These are phyloP conservation scores for Sminthurinus aureus DNA, from an alignment of 2,888 invertebrate species.

Conservation along the genomic window DNA sequence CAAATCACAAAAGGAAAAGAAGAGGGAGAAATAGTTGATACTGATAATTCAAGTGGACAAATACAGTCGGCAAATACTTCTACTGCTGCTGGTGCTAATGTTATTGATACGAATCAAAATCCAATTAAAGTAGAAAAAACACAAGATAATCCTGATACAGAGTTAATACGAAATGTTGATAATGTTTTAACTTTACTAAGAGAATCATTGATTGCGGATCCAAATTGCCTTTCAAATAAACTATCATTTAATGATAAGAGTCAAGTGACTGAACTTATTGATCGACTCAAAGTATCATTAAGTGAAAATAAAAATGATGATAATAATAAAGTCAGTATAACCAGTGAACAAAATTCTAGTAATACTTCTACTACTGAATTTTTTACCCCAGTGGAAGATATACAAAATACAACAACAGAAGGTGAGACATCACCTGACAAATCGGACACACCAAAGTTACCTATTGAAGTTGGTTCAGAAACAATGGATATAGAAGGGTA, in stretches of 20 bases:
- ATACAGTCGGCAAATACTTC: neutral
- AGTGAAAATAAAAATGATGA: constrained; percentile 64
- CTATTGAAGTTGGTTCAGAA: neutral
- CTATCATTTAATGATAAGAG: constrained; percentile 8
- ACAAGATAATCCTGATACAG: constrained; percentile 61
- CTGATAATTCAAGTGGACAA: too few relatives aligned
- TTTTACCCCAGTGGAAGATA: neutral
- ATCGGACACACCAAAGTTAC: neutral
- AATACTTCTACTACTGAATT: neutral
- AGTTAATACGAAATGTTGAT: constrained; percentile 78
- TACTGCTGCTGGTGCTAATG: neutral
- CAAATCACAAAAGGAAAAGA: neutral
- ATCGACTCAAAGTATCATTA: constrained; percentile 75
- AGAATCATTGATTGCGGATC: constrained; percentile 70
- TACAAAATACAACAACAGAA: neutral
- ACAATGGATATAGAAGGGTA: constrained; percentile 27
- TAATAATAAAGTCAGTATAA: neutral
- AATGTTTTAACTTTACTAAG: constrained; percentile 78
- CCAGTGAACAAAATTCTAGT: neutral
- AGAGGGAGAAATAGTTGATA: neutral
- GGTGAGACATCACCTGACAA: neutral
- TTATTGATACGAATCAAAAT: neutral
- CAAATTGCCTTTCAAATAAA: constrained; percentile 43
- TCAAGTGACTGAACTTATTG: constrained; percentile 68
- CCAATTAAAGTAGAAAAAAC: neutral